These are phyloP conservation scores for Caranx ignobilis DNA, from an alignment of 2,113 vertebrate genomes.

Conservation along the genomic window DNA sequence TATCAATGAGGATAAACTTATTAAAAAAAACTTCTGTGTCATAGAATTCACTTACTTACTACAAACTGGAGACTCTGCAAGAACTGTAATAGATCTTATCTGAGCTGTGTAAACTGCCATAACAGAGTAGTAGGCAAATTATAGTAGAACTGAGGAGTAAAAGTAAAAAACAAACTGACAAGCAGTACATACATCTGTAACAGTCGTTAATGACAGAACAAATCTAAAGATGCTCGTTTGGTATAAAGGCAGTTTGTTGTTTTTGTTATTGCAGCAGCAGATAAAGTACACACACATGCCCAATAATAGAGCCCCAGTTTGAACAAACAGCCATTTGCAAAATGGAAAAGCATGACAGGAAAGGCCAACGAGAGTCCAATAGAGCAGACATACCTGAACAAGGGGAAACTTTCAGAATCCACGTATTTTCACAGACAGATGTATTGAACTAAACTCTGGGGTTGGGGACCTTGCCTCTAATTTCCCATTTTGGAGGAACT, in stretches of 20 bases:
- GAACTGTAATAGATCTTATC: too few species aligned
- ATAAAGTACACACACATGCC: conserved; percentile 8
- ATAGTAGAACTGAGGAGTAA: neutral
- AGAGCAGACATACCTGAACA: conserved; percentile 67
- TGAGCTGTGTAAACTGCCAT: too few species aligned
- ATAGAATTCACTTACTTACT: too few species aligned
- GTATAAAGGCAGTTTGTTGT: neutral
- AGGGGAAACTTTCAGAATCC: conserved; percentile 57
- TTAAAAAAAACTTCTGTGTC: too few species aligned
- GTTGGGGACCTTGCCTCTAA: conserved; percentile 74
- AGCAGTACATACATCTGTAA: neutral
- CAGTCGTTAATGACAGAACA: neutral
- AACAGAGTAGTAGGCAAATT: neutral
- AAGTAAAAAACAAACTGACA: neutral
- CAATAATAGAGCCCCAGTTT: neutral
- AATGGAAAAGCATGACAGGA: conserved; percentile 65
- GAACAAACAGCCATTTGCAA: conserved; percentile 43
- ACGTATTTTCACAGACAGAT: conserved; percentile 57
- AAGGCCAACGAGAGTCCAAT: conserved; percentile 59
- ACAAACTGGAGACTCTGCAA: too few species aligned
- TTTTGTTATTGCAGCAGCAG: neutral
- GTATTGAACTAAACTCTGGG: conserved; percentile 74
- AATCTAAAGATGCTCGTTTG: neutral
- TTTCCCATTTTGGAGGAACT: conserved; percentile 80
- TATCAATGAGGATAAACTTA: too few species aligned